These are phyloP conservation scores for Myathropa florea DNA, from an alignment of 2,888 invertebrate genomes.

Conservation along the genomic window DNA sequence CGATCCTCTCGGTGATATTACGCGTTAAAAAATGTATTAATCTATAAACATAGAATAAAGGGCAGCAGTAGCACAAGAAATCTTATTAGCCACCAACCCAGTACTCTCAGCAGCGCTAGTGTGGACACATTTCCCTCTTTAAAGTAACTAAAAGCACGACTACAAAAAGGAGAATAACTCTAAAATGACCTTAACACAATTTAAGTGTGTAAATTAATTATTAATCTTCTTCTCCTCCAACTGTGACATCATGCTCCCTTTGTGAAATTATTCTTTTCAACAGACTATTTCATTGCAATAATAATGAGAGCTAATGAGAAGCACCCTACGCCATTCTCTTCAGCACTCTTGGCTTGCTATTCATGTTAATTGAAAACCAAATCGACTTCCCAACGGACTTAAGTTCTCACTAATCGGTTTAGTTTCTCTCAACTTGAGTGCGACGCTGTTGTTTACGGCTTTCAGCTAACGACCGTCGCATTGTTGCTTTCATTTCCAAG, in stretches of 20 bases:
- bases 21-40: too few relatives aligned
- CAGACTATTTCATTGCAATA: slow-evolving; percentile 20
- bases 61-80: too few relatives aligned
- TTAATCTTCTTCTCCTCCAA: background rate
- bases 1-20: too few relatives aligned
- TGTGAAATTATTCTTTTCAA: slow-evolving; percentile 3
- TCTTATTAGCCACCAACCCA: too few relatives aligned
- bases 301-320: slow-evolving; percentile 36
- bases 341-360: background rate
- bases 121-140: too few relatives aligned
- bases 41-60: too few relatives aligned
- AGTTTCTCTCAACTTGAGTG: slow-evolving; percentile 48
- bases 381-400: slow-evolving; percentile 50
- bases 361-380: slow-evolving; percentile 64
- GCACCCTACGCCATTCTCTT: background rate
- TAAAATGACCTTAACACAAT: slow-evolving; percentile 14
- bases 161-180: too few relatives aligned
- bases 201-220: slow-evolving; percentile 23
- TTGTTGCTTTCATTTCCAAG: background rate
- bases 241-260: background rate
- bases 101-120: too few relatives aligned
- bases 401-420: slow-evolving; percentile 58
- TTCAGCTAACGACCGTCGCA: slow-evolving; percentile 3
- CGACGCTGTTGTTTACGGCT: slow-evolving; percentile 8
- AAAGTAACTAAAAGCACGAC: too few relatives aligned